Conservation (phyloP, 2,797 vertebrate genomes). For the Schizopygopsis malacanthus region DNA sequence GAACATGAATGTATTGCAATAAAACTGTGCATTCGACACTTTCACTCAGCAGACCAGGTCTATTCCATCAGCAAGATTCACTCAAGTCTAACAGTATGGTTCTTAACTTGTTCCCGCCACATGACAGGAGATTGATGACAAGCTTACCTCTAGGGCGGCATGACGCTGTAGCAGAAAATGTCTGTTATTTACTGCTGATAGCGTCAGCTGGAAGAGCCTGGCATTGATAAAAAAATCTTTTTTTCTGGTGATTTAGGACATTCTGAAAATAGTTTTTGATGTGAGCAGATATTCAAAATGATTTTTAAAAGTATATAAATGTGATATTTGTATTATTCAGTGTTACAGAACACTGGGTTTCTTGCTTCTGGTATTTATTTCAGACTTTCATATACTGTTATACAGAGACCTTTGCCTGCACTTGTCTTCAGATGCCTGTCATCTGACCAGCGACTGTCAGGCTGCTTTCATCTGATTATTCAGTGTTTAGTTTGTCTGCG, state of each 20-base stretch:
- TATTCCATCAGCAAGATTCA: background rate
- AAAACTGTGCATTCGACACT: background rate
- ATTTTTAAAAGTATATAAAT: background rate
- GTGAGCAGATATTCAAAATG: background rate
- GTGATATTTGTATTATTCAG: background rate
- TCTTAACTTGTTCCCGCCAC: background rate
- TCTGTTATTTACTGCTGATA: background rate
- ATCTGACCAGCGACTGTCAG: slow-evolving; percentile 31
- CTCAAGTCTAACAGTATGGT: background rate
- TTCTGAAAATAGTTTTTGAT: background rate
- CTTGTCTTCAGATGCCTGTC: background rate
- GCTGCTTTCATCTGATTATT: slow-evolving; percentile 46
- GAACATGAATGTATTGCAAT: background rate
- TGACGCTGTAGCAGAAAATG: background rate
- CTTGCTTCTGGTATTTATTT: background rate
- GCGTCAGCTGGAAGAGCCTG: background rate
- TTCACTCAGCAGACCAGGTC: background rate
- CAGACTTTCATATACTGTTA: background rate
- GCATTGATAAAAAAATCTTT: background rate
- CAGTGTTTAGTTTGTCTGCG: slow-evolving; percentile 18
- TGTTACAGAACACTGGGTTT: background rate
- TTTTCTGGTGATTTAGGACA: slow-evolving; percentile 6
- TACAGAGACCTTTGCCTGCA: background rate
- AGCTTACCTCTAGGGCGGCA: background rate
- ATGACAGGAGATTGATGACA: slow-evolving; percentile 16